A percentile compares a stretch with the other conserved stretches of the same genome.
These are phyloP conservation scores for Bruchidius siliquastri DNA, from an alignment of 2,888 invertebrate genomes.

Conservation along the genomic window DNA sequence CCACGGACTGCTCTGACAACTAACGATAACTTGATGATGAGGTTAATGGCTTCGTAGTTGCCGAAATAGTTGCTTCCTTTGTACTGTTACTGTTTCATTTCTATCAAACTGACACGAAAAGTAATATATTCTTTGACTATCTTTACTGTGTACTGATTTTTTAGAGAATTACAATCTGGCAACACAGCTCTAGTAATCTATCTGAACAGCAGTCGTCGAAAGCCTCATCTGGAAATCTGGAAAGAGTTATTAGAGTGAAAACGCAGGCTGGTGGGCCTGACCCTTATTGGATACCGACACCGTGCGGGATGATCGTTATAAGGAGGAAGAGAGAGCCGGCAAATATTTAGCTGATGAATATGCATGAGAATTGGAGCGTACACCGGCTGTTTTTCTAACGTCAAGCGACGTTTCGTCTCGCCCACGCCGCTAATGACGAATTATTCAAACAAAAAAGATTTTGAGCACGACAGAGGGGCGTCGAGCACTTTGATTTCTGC, in stretches of 20 bases:
- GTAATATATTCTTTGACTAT: no score
- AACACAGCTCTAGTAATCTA: no score
- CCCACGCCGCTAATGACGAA: slow-evolving; percentile 31
- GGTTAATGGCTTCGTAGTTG: no score
- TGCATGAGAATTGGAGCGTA: slow-evolving; percentile 42
- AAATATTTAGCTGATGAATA: slow-evolving; percentile 48
- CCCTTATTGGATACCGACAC: slow-evolving; percentile 34
- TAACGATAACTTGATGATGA: no score
- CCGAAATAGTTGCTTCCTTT: no score
- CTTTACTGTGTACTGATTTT: no score
- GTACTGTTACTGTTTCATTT: no score
- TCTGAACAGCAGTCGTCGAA: neutral
- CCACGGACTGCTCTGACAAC: no score
- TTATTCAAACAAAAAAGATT: slow-evolving; percentile 10
- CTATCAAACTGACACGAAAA: no score
- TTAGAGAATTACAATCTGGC: no score
- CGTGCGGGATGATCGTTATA: slow-evolving; percentile 41
- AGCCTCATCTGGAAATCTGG: neutral
- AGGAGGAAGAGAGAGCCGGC: slow-evolving; percentile 38
- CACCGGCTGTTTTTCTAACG: slow-evolving; percentile 45
- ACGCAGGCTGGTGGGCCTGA: slow-evolving; percentile 14
- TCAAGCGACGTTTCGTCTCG: slow-evolving; percentile 29
- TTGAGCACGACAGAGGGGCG: neutral
- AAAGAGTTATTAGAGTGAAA: slow-evolving; percentile 9
- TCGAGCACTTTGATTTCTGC: neutral